Evolutionary conservation across 1,140 invertebrate species (phyloP).

Genomic region (Platyscapa corneri): DNA sequence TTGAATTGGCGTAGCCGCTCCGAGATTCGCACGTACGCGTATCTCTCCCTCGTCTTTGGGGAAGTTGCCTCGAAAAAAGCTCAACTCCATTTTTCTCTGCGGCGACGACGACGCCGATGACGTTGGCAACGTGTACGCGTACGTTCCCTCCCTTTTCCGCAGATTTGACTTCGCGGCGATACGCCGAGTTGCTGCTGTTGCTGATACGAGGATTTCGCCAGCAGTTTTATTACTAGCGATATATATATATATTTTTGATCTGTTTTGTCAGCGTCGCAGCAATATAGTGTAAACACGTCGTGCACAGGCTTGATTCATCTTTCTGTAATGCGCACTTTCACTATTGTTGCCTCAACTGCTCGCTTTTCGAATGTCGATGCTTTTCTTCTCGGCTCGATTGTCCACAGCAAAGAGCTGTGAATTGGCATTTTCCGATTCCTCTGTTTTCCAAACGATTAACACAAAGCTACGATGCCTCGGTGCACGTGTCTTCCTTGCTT

Average conservation of each 20-base stretch:
- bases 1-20: not conserved
- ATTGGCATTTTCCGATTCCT: too few relatives aligned
- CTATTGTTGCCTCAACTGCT: not conserved
- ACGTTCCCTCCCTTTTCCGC: not conserved
- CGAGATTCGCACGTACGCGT: not conserved
- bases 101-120: not conserved
- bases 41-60: constrained; percentile 6
- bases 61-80: not conserved
- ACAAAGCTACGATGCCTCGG: too few relatives aligned
- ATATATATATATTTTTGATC: constrained; percentile 1
- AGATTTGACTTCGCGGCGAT: not conserved
- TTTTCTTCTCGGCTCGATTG: not conserved
- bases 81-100: constrained; percentile 2
- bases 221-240: not conserved
- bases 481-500: too few relatives aligned
- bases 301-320: not conserved
- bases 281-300: not conserved
- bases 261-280: not conserved
- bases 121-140: not conserved
- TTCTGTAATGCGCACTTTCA: not conserved
- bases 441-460: too few relatives aligned
- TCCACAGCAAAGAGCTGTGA: too few relatives aligned
- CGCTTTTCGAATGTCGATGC: too few relatives aligned
- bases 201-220: not conserved
- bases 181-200: not conserved